Base-by-base conservation (phyloP, 2,113 vertebrate species). In the Dicerorhinus sumatrensis region DNA sequence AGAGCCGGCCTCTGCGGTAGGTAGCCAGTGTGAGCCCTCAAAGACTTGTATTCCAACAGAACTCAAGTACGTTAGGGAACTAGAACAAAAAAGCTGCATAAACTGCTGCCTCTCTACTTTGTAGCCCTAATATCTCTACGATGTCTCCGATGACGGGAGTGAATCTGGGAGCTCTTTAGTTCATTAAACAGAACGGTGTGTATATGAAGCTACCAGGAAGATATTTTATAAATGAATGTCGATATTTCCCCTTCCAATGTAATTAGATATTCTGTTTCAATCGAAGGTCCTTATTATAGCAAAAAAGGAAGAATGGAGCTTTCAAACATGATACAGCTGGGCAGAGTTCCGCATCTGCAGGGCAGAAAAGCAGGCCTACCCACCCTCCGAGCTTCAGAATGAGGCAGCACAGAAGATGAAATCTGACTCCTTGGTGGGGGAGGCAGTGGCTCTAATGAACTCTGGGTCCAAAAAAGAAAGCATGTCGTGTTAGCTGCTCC, bases 231-330 rank as follows among this genome's bases (percentile, higher is more conserved):
- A 95, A 80, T 51, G 72, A 76, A 69, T 29, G 46, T 56, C 0
- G 5, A 29, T 94, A 82, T 73, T 89, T 95, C 77, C 60, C 86
- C 67, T 89, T 91, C 39, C 91, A 81, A 21, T 12, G 39, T 89
- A 81, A 96, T 96, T 91, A 95, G 84, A 81, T 62, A 88, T 62
- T 97, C 80, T 58, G 54, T 96, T 96, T 96, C 93, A 72, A 21
- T 95, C 89, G 25, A 33, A 91, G 70, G n/a, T 39, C 31, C 54
- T 85, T 77, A 84, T 84, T 90, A 82, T 10, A 54, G 67, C 92
- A 67, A 73, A 62, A 76, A 86, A 83, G 72, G 65, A 92, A 85
- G 73, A 90, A 95, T 70, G 80, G 94, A 75, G 42, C 94, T 95
- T 94, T 92, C 80, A 92, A 80, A 87, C 69, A 33, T 18, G 58